Conservation (phyloP, 1,140 invertebrate genomes). For the Papilio polyxenes region DNA sequence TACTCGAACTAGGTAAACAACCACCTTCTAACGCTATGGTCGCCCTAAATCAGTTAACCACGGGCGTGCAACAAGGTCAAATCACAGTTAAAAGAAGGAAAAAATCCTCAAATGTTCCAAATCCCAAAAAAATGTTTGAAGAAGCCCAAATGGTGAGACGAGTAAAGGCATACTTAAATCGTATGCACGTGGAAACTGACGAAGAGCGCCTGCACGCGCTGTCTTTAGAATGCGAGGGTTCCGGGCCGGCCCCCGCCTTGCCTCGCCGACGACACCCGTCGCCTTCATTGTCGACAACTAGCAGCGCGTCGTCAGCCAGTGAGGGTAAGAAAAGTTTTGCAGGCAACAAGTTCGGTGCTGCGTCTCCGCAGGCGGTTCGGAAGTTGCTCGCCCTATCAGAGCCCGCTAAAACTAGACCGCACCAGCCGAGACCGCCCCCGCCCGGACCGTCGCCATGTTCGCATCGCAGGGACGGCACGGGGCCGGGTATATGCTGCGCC, state of each 20-base stretch:
- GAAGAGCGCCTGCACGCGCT: conserved; percentile 94
- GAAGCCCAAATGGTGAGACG: conserved; percentile 98
- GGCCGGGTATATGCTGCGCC: conserved; percentile 69
- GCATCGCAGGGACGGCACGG: conserved; percentile 84
- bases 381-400: conserved; percentile 95
- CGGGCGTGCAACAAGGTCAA: conserved; percentile 83
- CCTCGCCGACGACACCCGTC: conserved; percentile 88
- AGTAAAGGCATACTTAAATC: conserved; percentile 96
- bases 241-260: conserved; percentile 81
- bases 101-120: conserved; percentile 94
- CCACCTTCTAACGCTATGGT: conserved; percentile 93
- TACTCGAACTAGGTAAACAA: conserved; percentile 92
- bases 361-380: conserved; percentile 96
- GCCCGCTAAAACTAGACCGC: conserved; percentile 91
- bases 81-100: conserved; percentile 95
- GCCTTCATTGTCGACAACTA: conserved; percentile 94
- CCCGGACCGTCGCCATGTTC: conserved; percentile 84
- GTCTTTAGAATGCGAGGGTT: conserved; percentile 93
- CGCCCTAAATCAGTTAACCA: conserved; percentile 92
- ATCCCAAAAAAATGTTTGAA: conserved; percentile 99
- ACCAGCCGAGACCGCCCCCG: conserved; percentile 87
- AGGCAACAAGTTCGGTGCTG: conserved; percentile 91
- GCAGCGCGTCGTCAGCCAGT: conserved; percentile 93
- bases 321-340: conserved; percentile 85
- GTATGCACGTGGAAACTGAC: conserved; percentile 95